Percentiles rank a stretch among this genome's conserved stretches.
phyloP scores from a whole-genome alignment of 2,113 vertebrate species.

The Helogale parvula region DNA sequence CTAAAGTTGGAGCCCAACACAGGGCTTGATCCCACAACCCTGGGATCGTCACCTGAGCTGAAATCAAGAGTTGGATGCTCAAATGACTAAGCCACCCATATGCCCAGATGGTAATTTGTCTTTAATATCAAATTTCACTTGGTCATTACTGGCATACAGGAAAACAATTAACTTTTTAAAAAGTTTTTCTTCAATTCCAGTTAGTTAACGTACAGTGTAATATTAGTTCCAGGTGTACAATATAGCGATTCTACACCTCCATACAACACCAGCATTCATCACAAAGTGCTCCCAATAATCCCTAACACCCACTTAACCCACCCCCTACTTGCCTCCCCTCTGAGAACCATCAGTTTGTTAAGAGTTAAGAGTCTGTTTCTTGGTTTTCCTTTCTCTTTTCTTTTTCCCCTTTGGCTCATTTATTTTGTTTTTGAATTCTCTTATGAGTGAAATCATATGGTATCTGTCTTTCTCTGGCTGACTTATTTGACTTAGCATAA shows the following conservation, averaged over 20 bases:
- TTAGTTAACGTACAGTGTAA: background rate
- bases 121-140: background rate
- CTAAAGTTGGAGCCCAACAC: too few relatives aligned
- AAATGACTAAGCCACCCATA: too few relatives aligned
- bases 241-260: background rate
- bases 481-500: background rate
- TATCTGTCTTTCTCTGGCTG: background rate
- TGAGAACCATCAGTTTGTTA: background rate
- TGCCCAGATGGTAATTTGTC: background rate
- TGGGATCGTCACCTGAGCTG: too few relatives aligned
- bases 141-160: background rate
- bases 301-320: background rate
- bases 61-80: too few relatives aligned
- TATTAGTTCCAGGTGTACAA: background rate
- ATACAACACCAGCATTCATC: background rate
- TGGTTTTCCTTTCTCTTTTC: background rate
- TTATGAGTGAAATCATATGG: background rate
- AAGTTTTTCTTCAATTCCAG: background rate
- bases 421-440: background rate
- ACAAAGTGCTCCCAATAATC: background rate
- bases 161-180: background rate
- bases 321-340: background rate
- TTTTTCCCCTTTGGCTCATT: background rate
- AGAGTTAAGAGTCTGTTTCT: background rate
- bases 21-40: too few relatives aligned